These are phyloP conservation scores for Zaprionus africanus DNA, from an alignment of 1,140 invertebrate genomes.

Conservation along the genomic window DNA sequence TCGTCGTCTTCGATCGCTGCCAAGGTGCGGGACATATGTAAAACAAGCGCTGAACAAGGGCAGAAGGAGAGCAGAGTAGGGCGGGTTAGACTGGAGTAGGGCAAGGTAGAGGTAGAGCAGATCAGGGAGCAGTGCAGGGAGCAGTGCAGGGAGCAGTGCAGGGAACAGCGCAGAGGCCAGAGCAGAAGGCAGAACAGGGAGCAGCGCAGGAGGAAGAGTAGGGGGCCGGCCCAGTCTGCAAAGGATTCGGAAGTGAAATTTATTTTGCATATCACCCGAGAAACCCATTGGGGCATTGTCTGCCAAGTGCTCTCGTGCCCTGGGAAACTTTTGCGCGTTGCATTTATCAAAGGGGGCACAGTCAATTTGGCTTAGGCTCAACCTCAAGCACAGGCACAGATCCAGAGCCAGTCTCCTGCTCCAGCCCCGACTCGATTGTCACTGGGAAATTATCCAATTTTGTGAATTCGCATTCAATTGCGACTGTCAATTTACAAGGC, in stretches of 20 bases:
- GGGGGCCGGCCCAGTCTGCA: not conserved
- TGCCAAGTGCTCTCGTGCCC: constrained; percentile 66
- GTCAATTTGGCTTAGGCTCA: constrained; percentile 42
- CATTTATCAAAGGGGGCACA: constrained; percentile 30
- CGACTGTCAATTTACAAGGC: constrained; percentile 80
- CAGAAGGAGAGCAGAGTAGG: constrained; percentile 15
- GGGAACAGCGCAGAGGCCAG: too few species aligned
- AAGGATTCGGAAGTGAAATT: constrained; percentile 83
- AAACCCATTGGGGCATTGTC: constrained; percentile 46
- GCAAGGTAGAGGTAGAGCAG: too few species aligned
- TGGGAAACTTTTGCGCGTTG: constrained; percentile 77
- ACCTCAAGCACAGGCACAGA: constrained; percentile 5
- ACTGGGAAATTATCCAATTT: constrained; percentile 84
- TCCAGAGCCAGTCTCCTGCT: not conserved
- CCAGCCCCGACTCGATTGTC: constrained; percentile 61
- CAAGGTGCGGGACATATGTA: constrained; percentile 83
- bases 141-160: too few species aligned
- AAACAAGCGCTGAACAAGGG: constrained; percentile 75
- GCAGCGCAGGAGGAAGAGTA: too few species aligned
- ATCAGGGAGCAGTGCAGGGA: too few species aligned
- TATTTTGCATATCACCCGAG: constrained; percentile 74
- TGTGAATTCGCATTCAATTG: constrained; percentile 82
- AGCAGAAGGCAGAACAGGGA: too few species aligned
- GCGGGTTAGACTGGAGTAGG: not conserved
- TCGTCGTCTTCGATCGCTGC: constrained; percentile 1